Percentiles rank a stretch among this genome's conserved stretches.
These are phyloP conservation scores for Seira musarum DNA, from an alignment of 2,888 invertebrate species.

Conservation along the genomic window DNA sequence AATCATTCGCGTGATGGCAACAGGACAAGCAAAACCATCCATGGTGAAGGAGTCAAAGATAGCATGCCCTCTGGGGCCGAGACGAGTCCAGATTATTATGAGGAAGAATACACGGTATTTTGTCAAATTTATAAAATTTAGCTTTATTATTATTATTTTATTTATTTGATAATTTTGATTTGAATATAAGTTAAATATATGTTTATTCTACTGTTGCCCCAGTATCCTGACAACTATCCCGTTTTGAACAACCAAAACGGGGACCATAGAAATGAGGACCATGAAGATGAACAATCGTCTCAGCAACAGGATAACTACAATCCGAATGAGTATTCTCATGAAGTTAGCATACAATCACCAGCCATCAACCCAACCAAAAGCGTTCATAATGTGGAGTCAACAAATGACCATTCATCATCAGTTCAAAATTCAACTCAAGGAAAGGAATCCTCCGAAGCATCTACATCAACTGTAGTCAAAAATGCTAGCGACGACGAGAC, in stretches of 20 bases:
- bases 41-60: conserved; percentile 71
- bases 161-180: no score
- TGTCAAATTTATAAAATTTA: no score
- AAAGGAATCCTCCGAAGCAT: conserved; percentile 44
- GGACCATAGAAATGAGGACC: conserved; percentile 2
- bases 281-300: conserved; percentile 26
- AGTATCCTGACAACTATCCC: conserved; percentile 70
- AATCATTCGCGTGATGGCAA: conserved; percentile 72
- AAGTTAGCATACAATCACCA: conserved; percentile 44
- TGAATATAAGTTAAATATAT: no score
- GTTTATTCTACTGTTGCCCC: no score
- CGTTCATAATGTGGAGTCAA: neutral
- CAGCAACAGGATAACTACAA: conserved; percentile 31
- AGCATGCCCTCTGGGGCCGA: conserved; percentile 61
- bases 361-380: conserved; percentile 46
- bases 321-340: conserved; percentile 52
- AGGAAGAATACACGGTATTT: conserved; percentile 69
- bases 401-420: neutral
- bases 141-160: no score
- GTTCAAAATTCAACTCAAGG: conserved; percentile 1
- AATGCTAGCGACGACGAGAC: conserved; percentile 25
- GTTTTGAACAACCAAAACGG: conserved; percentile 67
- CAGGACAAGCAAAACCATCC: conserved; percentile 83
- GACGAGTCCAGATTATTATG: conserved; percentile 70
- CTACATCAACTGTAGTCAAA: conserved; percentile 23